Evolutionary conservation across 2,797 vertebrate genomes (phyloP).

Genomic region (Catamblyrhynchus diadema): DNA sequence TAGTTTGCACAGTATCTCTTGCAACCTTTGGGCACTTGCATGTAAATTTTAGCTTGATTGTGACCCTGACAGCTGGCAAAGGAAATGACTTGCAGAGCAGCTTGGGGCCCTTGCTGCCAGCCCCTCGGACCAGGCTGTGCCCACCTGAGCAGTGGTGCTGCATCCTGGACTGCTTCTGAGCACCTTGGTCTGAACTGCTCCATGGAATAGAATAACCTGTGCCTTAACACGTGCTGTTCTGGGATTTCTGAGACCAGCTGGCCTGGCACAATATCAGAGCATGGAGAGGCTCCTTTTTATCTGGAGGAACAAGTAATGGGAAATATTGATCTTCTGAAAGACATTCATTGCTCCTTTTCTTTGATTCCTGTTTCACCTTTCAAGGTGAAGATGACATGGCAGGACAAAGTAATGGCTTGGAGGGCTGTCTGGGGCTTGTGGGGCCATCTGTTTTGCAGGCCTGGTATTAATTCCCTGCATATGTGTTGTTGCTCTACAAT

Average conservation of each 20-base stretch:
- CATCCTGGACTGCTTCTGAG: background rate
- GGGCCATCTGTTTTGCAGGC: slow-evolving; percentile 5
- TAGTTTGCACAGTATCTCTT: background rate
- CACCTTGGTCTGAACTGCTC: background rate
- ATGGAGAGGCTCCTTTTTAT: background rate
- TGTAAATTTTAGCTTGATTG: background rate
- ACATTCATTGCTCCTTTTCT: background rate
- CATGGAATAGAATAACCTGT: background rate
- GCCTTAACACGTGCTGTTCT: rapidly evolving
- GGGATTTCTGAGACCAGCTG: background rate
- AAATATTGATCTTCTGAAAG: background rate
- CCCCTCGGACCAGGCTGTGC: background rate
- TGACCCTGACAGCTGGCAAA: background rate
- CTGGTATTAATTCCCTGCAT: background rate
- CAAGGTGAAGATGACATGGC: background rate
- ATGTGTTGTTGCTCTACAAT: background rate
- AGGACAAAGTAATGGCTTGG: background rate
- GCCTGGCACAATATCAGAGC: rapidly evolving
- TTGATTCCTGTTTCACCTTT: background rate
- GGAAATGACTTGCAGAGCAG: background rate
- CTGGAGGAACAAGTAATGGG: background rate
- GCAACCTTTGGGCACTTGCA: background rate
- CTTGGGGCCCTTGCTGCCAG: background rate
- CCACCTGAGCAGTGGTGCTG: background rate
- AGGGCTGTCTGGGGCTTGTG: background rate